Evolutionary conservation across 2,797 vertebrate species (phyloP).

Genomic region (Agapornis canus): DNA sequence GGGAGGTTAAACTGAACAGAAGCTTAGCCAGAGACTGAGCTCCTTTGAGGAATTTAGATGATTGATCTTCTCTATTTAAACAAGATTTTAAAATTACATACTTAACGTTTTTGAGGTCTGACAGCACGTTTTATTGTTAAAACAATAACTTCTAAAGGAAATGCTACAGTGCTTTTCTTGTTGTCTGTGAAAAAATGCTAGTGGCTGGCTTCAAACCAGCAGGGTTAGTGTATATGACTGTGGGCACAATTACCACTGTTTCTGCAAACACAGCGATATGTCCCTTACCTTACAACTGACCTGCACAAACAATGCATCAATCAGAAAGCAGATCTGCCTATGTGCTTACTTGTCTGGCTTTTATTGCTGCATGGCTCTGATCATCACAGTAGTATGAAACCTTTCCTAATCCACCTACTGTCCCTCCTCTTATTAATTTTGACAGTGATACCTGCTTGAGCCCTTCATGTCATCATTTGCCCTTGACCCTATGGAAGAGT

Average conservation of each 20-base stretch:
- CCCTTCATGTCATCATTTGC: conserved; percentile 54
- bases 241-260: conserved; percentile 1
- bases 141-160: conserved; percentile 1
- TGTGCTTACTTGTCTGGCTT: conserved; percentile 26
- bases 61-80: neutral
- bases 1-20: neutral
- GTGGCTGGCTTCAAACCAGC: neutral
- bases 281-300: conserved; percentile 45
- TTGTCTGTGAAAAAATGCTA: neutral
- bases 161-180: neutral
- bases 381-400: conserved; percentile 19
- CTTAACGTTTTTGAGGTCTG: neutral
- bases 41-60: neutral
- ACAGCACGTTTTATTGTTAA: neutral
- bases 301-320: conserved; percentile 63
- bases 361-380: conserved; percentile 41
- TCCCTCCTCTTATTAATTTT: conserved; percentile 60
- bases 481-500: conserved; percentile 51
- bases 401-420: conserved; percentile 55
- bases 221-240: neutral
- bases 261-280: neutral
- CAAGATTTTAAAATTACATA: neutral
- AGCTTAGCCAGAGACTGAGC: neutral
- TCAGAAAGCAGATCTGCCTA: conserved; percentile 16
- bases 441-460: conserved; percentile 46